phyloP scores from a whole-genome alignment of 92 coral and sea anemone genomes.

The Galaxea fascicularis region DNA sequence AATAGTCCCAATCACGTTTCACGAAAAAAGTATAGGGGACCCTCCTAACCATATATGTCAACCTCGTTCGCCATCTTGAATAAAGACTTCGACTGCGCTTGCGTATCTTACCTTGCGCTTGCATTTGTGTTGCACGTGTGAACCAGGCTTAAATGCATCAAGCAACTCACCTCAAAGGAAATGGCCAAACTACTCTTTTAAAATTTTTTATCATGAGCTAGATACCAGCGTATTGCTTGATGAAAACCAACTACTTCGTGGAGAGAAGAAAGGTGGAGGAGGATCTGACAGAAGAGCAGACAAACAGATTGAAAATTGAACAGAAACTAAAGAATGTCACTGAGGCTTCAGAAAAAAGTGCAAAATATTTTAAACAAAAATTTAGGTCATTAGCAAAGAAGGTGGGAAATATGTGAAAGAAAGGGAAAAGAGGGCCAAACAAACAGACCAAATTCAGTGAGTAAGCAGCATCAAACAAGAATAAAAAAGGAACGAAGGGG shows the following conservation, averaged over 20 bases:
- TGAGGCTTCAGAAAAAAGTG: not conserved
- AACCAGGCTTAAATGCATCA: no score
- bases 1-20: no score
- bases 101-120: no score
- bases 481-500: no score
- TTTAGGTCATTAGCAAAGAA: not conserved
- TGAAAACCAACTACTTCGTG: not conserved
- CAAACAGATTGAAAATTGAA: not conserved
- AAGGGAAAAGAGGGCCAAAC: no score
- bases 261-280: not conserved
- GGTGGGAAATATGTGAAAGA: not conserved
- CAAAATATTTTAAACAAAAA: not conserved
- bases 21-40: no score
- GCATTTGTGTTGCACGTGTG: no score
- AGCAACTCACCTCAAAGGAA: slow-evolving; percentile 1
- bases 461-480: not conserved
- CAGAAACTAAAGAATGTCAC: not conserved
- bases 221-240: not conserved
- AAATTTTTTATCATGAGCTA: not conserved
- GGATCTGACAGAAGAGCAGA: not conserved
- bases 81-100: no score
- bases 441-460: no score
- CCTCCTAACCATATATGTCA: no score
- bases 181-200: not conserved
- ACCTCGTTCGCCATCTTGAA: no score